Base-by-base conservation (phyloP, 2,888 invertebrate species). In the Schizotus pectinicornis region DNA sequence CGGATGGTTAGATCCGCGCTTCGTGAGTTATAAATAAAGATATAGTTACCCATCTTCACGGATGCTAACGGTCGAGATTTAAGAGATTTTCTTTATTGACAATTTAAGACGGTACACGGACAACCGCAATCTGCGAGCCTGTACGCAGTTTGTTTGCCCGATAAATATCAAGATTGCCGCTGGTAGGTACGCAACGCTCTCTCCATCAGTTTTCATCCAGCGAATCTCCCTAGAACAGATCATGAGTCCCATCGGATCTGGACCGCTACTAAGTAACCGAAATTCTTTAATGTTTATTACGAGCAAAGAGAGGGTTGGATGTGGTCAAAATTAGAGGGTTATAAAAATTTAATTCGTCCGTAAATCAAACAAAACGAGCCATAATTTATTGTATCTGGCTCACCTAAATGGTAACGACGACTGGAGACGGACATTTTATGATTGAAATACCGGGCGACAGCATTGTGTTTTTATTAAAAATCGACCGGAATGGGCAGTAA, bases 1-100 rank as follows among this genome's bases (percentile, higher is more conserved):
- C 69, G 43, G 62, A 58, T 62, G 62, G 62, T 59, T 65, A 64
- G 59, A 68, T 67, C 65, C 64, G 50, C 42, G 39, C 51, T 48
- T 69, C 71, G 72, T 72, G 72, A 71, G 69, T 68, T 70, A 71
- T 72, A 72, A 72, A 72, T 71, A 72, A 71, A 71, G 69, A 72
- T 72, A 72, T 72, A 71, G 72, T 71, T 71, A 71, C 70, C 65
- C 66, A 71, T 71, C 71, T 68, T 59, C 61, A 59, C 65, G 63
- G 62, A 65, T 63, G 62, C 63, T 68, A 67, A 68, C 67, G 66
- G 67, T 64, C 34, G 67, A 67, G 68, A 68, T 67, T 65, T 58
- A 65, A 67, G 61, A 68, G 69, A 69, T 71, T 69, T 59, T 57
- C 67, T 65, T 69, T 67, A 67, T 69, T 67, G 71, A 69, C 69